Evolutionary conservation across 1,140 invertebrate species (phyloP).

Genomic region (Popillia japonica): DNA sequence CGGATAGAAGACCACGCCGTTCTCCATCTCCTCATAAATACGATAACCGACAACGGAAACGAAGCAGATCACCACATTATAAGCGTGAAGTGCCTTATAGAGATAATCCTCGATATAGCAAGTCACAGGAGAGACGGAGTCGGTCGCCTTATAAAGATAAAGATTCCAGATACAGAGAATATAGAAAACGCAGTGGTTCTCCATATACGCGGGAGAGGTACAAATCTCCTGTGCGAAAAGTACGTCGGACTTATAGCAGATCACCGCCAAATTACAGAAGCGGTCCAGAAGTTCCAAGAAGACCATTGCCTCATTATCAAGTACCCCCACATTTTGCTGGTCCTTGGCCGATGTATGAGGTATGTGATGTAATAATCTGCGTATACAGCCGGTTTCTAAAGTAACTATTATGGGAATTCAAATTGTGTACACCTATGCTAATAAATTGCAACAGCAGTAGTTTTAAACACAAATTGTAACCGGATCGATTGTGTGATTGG

Average conservation of each 20-base stretch:
- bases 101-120: neutral
- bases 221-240: neutral
- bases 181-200: neutral
- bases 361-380: neutral
- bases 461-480: too few species aligned
- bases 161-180: neutral
- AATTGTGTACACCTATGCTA: too few species aligned
- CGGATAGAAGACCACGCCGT: neutral
- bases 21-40: neutral
- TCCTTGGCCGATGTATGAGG: constrained; percentile 4
- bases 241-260: neutral
- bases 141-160: constrained; percentile 1
- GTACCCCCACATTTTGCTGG: neutral
- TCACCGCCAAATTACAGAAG: neutral
- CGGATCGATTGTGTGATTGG: too few species aligned
- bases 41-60: neutral
- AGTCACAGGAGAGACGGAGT: neutral
- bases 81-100: neutral
- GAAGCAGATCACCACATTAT: neutral
- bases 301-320: neutral
- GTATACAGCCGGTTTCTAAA: neutral
- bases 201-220: neutral
- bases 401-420: too few species aligned
- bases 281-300: neutral
- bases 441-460: too few species aligned